These are phyloP conservation scores for Neuroscelio doddi DNA, from an alignment of 2,888 invertebrate species.

Conservation along the genomic window DNA sequence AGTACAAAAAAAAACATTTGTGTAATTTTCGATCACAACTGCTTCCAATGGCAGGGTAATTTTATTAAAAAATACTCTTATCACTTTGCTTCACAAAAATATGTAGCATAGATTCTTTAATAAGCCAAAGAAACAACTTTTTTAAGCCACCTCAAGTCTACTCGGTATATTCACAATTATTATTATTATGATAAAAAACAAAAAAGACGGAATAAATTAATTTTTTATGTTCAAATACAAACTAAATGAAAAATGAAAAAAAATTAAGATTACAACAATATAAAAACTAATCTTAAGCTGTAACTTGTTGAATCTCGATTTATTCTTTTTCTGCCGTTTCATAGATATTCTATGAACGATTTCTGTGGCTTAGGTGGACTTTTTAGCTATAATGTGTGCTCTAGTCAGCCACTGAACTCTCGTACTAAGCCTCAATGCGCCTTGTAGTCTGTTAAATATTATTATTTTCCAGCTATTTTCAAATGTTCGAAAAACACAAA, in stretches of 20 bases:
- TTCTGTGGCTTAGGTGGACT: constrained; percentile 20
- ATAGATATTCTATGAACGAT: too few relatives aligned
- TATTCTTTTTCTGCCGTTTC: constrained; percentile 5
- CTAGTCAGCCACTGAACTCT: constrained; percentile 65
- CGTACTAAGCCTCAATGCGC: constrained; percentile 63
- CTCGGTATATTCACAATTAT: neutral
- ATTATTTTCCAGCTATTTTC: constrained; percentile 3
- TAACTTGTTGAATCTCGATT: constrained; percentile 3
- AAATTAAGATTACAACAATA: too few relatives aligned
- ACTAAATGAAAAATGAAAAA: neutral
- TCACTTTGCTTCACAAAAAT: constrained; percentile 18
- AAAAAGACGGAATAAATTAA: too few relatives aligned
- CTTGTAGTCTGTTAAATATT: constrained; percentile 58
- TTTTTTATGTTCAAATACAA: too few relatives aligned
- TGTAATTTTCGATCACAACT: constrained; percentile 12
- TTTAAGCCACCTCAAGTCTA: constrained; percentile 7
- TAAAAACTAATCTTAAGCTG: too few relatives aligned
- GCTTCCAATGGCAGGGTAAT: constrained; percentile 17
- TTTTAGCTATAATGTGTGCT: constrained; percentile 60
- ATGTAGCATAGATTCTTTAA: constrained; percentile 12
- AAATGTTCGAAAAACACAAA: constrained; percentile 13
- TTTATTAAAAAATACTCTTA: constrained; percentile 39
- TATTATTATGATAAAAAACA: too few relatives aligned
- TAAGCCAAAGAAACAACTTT: constrained; percentile 44
- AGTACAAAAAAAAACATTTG: constrained; percentile 46